Evolutionary conservation across 2,888 invertebrate species (phyloP).

Genomic region (Desoria tigrina): DNA sequence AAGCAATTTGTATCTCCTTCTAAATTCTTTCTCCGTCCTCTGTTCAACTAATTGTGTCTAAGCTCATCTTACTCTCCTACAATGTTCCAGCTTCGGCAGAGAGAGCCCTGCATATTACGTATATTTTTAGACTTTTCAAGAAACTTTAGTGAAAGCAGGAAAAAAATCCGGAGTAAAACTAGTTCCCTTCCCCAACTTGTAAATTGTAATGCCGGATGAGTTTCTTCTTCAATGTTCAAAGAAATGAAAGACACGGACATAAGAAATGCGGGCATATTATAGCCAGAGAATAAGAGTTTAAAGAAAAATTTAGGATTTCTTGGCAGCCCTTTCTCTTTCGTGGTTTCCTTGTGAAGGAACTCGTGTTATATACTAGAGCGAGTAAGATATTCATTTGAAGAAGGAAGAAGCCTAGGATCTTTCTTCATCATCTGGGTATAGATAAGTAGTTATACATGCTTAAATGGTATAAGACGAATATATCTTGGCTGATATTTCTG

Average conservation of each 20-base stretch:
- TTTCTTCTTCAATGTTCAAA: conserved; percentile 8
- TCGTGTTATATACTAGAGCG: too few species aligned
- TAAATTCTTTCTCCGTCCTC: conserved; percentile 5
- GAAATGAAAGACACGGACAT: not conserved
- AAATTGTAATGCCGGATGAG: conserved; percentile 7
- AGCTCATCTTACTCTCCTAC: too few species aligned
- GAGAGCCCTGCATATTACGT: not conserved
- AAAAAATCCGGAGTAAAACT: not conserved
- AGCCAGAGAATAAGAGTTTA: too few species aligned
- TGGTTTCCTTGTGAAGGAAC: too few species aligned
- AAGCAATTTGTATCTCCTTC: conserved; percentile 19
- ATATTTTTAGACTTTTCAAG: not conserved
- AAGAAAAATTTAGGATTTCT: too few species aligned
- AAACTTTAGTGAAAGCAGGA: not conserved
- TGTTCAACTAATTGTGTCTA: conserved; percentile 10
- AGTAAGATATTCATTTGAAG: too few species aligned
- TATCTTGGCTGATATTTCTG: too few species aligned
- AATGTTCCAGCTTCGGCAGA: not conserved
- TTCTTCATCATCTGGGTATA: too few species aligned
- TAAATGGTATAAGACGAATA: too few species aligned
- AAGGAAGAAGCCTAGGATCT: too few species aligned
- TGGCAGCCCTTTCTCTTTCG: too few species aligned
- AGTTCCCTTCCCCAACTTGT: not conserved
- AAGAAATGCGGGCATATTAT: not conserved
- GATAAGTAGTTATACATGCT: too few species aligned